A percentile compares a stretch with the other conserved stretches of the same genome.
Conservation (phyloP, 1,140 invertebrate species). For the Globodera ellingtonae region DNA sequence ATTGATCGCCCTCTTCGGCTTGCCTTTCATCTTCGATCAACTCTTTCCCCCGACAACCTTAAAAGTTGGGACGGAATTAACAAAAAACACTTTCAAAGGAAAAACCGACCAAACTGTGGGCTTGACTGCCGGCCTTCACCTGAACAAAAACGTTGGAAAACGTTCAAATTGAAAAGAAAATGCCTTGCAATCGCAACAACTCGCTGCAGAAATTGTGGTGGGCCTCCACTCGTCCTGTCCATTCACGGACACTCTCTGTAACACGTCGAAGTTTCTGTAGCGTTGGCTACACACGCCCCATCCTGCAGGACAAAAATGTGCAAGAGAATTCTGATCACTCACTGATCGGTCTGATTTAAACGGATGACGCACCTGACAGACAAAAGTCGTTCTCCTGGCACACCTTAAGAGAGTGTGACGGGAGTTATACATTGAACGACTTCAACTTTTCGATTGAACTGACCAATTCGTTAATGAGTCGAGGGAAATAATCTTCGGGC, state of each 20-base stretch:
- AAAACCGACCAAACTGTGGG: slow-evolving; percentile 35
- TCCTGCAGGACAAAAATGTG: background rate
- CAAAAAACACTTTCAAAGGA: background rate
- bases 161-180: background rate
- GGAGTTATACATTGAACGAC: background rate
- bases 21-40: background rate
- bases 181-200: slow-evolving; percentile 48
- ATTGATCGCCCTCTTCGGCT: background rate
- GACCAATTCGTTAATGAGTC: slow-evolving; percentile 43
- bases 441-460: background rate
- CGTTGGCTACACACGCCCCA: slow-evolving; percentile 45
- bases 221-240: slow-evolving; percentile 46
- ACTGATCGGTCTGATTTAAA: background rate
- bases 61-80: background rate
- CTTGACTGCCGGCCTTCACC: slow-evolving; percentile 51
- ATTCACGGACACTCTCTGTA: slow-evolving; percentile 33
- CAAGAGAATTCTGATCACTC: background rate
- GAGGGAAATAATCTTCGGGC: slow-evolving; percentile 48
- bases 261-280: slow-evolving; percentile 48
- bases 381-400: slow-evolving; percentile 50
- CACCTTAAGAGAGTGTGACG: slow-evolving; percentile 7
- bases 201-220: slow-evolving; percentile 46
- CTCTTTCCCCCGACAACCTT: slow-evolving; percentile 25
- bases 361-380: slow-evolving; percentile 38
- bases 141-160: background rate